Percentiles rank a stretch among this genome's conserved stretches.
These are phyloP conservation scores for Pyrgilauda ruficollis DNA, from an alignment of 2,113 vertebrate genomes.

Conservation along the genomic window DNA sequence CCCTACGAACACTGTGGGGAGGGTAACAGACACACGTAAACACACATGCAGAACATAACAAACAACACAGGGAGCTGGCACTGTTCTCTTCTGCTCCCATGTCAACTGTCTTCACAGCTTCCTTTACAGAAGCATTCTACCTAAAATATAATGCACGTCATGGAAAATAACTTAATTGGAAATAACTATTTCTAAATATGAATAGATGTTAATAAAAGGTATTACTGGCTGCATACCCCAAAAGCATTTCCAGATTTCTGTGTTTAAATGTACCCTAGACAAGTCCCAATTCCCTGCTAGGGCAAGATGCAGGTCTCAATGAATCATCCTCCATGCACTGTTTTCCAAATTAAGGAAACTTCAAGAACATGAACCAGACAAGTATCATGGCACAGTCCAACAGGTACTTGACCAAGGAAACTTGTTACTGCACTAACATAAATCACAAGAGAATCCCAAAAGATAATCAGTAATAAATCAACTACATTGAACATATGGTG, in stretches of 20 bases:
- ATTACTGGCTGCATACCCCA: neutral
- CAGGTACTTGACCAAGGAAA: neutral
- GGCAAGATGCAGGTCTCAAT: neutral
- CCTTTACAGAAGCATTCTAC: neutral
- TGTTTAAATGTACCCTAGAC: neutral
- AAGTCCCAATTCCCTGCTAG: neutral
- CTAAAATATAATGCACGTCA: neutral
- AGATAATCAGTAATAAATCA: neutral
- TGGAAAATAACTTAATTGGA: neutral
- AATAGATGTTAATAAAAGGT: neutral
- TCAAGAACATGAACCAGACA: neutral
- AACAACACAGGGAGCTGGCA: neutral
- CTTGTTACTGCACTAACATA: neutral
- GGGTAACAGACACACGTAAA: neutral
- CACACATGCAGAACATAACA: neutral
- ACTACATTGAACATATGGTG: neutral
- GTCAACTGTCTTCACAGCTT: neutral
- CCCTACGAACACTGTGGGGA: conserved; percentile 74
- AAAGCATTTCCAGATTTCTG: neutral
- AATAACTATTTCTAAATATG: neutral
- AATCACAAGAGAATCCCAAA: neutral
- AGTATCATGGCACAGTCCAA: neutral
- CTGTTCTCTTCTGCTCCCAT: neutral
- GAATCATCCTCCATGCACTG: neutral
- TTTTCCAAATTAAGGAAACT: neutral